phyloP scores from a whole-genome alignment of 2,113 vertebrate species.

The Anguilla japonica region DNA sequence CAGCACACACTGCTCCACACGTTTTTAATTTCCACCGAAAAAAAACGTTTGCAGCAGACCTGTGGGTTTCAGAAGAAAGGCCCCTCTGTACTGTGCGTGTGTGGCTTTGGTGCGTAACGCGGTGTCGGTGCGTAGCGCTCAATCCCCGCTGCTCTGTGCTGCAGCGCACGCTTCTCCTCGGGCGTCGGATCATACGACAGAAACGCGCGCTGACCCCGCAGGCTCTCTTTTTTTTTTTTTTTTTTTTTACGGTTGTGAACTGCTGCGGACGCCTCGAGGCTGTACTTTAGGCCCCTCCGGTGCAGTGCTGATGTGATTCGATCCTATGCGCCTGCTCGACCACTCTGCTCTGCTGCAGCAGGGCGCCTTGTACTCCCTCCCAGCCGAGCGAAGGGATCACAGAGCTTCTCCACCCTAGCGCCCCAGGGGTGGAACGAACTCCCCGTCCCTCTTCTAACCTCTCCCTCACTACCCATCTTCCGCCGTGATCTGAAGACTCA shows the following conservation, averaged over 20 bases:
- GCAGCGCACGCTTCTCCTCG: neutral
- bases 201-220: neutral
- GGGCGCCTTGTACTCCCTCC: no score
- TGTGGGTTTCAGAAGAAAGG: neutral
- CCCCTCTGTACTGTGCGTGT: neutral
- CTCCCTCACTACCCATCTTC: no score
- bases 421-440: no score
- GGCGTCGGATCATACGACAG: neutral
- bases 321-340: neutral
- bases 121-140: neutral
- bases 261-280: neutral
- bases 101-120: neutral
- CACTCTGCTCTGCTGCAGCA: neutral
- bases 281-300: neutral
- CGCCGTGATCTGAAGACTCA: no score
- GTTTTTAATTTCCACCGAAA: neutral
- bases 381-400: no score
- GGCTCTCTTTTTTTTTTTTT: neutral
- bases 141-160: neutral
- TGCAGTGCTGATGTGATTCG: neutral
- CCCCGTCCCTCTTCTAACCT: no score
- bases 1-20: no score
- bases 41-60: neutral
- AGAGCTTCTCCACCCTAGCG: no score
- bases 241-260: neutral